Conservation (phyloP, 1,140 invertebrate species). For the Lethrus apterus region DNA sequence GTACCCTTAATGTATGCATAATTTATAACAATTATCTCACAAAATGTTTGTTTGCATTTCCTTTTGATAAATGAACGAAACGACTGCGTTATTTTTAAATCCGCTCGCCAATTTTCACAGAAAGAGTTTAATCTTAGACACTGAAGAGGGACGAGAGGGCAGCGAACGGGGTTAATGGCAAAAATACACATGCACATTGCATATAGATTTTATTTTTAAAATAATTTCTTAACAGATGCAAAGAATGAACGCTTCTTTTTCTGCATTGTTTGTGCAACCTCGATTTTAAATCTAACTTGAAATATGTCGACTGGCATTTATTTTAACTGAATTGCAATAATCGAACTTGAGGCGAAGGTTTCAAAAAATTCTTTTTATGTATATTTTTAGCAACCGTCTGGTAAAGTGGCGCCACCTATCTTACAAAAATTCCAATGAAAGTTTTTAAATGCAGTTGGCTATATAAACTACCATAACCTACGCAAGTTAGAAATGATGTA, state of each 20-base stretch:
- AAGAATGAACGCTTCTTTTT: background rate
- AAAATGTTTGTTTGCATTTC: no score
- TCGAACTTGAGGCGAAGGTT: slow-evolving; percentile 12
- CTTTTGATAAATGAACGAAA: no score
- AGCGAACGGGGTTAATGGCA: slow-evolving; percentile 22
- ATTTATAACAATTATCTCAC: no score
- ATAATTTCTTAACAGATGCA: slow-evolving; percentile 12
- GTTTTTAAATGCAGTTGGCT: no score
- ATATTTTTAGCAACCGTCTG: slow-evolving; percentile 15
- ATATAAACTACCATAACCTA: no score
- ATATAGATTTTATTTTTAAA: slow-evolving; percentile 19
- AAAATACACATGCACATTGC: slow-evolving; percentile 14
- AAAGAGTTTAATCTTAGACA: slow-evolving; percentile 14
- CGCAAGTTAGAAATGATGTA: no score
- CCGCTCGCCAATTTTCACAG: slow-evolving; percentile 20
- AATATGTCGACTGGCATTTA: background rate
- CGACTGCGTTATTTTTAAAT: slow-evolving; percentile 26
- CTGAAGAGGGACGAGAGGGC: slow-evolving; percentile 5
- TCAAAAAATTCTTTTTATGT: slow-evolving; percentile 16
- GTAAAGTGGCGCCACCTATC: slow-evolving; percentile 8
- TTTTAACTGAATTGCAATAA: background rate
- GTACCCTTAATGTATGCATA: no score
- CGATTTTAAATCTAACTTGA: background rate
- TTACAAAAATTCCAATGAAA: no score
- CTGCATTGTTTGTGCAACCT: background rate